Conservation (phyloP, 2,797 vertebrate genomes). For the Lacerta viridis region DNA sequence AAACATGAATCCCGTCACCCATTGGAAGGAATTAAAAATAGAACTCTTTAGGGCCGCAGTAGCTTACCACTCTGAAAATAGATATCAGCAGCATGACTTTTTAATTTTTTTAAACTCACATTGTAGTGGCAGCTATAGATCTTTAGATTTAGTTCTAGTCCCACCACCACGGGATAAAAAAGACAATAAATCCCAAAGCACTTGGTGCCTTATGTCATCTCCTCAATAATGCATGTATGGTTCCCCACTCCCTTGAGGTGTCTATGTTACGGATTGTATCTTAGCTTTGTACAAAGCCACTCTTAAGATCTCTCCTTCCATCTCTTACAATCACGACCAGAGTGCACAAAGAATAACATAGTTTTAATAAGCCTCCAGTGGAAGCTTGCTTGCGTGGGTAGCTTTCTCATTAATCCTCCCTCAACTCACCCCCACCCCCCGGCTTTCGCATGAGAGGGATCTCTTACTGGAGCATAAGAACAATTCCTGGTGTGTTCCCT, state of each 20-base stretch:
- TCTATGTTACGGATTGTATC: neutral
- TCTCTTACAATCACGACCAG: neutral
- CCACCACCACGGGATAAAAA: constrained; percentile 9
- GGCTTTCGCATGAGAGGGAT: constrained; percentile 45
- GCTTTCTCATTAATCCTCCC: constrained; percentile 41
- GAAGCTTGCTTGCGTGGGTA: constrained; percentile 43
- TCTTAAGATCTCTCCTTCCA: neutral
- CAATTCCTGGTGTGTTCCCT: constrained; percentile 46
- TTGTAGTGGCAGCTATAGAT: neutral
- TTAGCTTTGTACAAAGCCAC: constrained; percentile 14
- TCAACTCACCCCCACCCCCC: constrained; percentile 34
- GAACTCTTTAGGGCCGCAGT: neutral
- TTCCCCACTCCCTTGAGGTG: neutral
- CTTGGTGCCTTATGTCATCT: neutral
- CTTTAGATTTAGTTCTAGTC: neutral
- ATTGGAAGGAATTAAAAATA: neutral
- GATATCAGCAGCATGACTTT: neutral
- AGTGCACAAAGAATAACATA: constrained; percentile 38
- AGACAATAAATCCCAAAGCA: neutral
- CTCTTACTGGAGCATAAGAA: constrained; percentile 35
- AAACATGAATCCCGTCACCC: neutral
- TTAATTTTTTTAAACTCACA: neutral
- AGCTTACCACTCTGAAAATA: constrained; percentile 1
- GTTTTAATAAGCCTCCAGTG: constrained; percentile 39
- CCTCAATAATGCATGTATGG: neutral